Evolutionary conservation across 2,797 vertebrate species (phyloP), one percentile per base, ranked within the genome.

Genomic region (Sebastes oblongus): DNA sequence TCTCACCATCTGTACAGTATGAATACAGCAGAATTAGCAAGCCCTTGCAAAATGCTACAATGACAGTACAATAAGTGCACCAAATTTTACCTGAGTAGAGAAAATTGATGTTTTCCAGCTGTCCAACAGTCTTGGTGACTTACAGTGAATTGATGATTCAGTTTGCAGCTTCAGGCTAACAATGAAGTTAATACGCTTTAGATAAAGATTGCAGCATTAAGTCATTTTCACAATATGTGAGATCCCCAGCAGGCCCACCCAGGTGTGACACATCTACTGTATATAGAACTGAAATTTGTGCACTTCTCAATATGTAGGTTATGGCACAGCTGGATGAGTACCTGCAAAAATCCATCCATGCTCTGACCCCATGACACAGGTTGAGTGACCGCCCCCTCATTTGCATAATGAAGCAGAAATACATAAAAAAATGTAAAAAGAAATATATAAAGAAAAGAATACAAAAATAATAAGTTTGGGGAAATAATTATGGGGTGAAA

Each of bases 1-100:
- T 74, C 58, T 85, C 9, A 5, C 72, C 81, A 76, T 85, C 72
- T 85, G 71, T 36, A 56, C 50, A 54, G 8, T 54, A 54, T 75
- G 64, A 72, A 59, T 73, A 55, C 77, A 77, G 50, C 70, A 80
- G 25, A 74, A 68, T 72, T 70, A 74, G 27, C 3, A 9, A 75
- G 66, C 11, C 18, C 14, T 32, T 58, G 32, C 20, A 64, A 75
- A 75, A 66, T 32, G 3, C 50, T 24, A 68, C 25, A 66, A 13
- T 8, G 24, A 22, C 25, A 75, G 64, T n/a, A 66, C 50, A 68
- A n/a, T 29, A 29, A 32, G 32, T 75, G 4, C 55, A 3, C 22
- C 32, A 16, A 59, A 77, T 82, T 73, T 46, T 14, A 60, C 30
- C 11, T 66, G 13, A 68, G 27, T 77, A 71, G 29, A 80, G 25